These are phyloP conservation scores for Columba guinea DNA, from an alignment of 2,797 vertebrate species.

Conservation along the genomic window DNA sequence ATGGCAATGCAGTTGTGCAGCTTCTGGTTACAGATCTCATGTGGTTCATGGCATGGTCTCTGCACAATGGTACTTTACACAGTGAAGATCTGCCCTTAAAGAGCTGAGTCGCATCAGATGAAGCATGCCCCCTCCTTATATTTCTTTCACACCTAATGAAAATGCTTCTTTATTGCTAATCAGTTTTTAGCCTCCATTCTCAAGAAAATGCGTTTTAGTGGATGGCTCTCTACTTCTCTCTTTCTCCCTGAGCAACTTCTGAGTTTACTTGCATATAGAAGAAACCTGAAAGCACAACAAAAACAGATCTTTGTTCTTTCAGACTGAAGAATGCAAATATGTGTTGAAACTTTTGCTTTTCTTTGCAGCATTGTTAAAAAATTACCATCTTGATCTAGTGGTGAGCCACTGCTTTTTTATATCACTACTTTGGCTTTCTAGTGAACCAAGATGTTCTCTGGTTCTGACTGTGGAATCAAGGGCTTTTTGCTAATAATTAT, in stretches of 20 bases:
- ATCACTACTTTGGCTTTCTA: background rate
- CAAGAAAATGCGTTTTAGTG: background rate
- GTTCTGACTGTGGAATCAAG: background rate
- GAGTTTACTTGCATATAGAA: background rate
- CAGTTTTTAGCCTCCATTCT: background rate
- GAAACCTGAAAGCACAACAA: background rate
- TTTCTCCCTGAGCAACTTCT: background rate
- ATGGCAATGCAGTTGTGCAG: accelerated
- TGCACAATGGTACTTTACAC: background rate
- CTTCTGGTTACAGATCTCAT: background rate
- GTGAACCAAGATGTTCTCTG: background rate
- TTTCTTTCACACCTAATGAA: background rate
- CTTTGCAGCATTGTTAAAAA: background rate
- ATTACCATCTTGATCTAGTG: background rate
- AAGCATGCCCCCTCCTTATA: background rate
- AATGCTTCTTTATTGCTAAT: background rate
- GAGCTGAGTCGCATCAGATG: background rate
- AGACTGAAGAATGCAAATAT: background rate
- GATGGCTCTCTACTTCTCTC: background rate
- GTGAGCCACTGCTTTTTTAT: background rate
- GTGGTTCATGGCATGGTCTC: background rate
- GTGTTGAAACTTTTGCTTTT: background rate
- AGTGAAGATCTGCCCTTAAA: background rate
- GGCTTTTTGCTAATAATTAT: background rate
- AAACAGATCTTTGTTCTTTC: background rate